Percentiles rank a stretch among this genome's conserved stretches.
These are phyloP conservation scores for Bombus confusus DNA, from an alignment of 1,140 invertebrate genomes.

Conservation along the genomic window DNA sequence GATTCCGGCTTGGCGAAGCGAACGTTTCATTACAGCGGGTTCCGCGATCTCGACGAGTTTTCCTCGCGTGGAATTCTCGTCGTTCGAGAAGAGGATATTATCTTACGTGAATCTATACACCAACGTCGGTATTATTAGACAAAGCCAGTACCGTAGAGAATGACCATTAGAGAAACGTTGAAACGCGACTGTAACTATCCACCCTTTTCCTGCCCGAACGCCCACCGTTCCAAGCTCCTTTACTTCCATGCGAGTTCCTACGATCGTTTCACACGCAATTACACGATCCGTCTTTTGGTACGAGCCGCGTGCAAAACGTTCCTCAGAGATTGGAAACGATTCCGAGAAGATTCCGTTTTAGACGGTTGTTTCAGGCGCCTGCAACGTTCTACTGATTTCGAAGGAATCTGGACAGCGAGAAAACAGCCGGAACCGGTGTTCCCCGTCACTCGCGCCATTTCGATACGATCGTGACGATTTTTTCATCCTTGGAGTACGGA, in stretches of 20 bases:
- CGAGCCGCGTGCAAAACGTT: background rate
- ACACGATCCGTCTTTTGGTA: conserved; percentile 22
- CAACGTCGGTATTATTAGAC: conserved; percentile 50
- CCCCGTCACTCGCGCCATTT: conserved; percentile 22
- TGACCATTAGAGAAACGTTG: conserved; percentile 41
- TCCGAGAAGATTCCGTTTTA: conserved; percentile 3
- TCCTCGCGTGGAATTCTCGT: conserved; percentile 11
- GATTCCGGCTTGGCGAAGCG: background rate
- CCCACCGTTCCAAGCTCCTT: conserved; percentile 12
- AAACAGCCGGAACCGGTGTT: conserved; percentile 46
- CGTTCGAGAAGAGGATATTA: conserved; percentile 48
- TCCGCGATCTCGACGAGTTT: background rate
- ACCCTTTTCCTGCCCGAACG: conserved; percentile 58
- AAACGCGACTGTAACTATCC: conserved; percentile 36
- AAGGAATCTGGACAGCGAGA: conserved; percentile 27
- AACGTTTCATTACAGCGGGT: background rate
- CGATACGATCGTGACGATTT: background rate
- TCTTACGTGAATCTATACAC: conserved; percentile 40
- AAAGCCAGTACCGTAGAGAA: conserved; percentile 44
- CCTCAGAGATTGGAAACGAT: background rate
- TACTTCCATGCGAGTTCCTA: conserved; percentile 7
- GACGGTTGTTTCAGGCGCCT: conserved; percentile 10
- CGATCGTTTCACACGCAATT: conserved; percentile 47
- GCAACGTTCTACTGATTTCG: conserved; percentile 45
- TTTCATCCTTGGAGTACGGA: background rate